phyloP scores from a whole-genome alignment of 2,797 vertebrate species.

The Eutrigla gurnardus region DNA sequence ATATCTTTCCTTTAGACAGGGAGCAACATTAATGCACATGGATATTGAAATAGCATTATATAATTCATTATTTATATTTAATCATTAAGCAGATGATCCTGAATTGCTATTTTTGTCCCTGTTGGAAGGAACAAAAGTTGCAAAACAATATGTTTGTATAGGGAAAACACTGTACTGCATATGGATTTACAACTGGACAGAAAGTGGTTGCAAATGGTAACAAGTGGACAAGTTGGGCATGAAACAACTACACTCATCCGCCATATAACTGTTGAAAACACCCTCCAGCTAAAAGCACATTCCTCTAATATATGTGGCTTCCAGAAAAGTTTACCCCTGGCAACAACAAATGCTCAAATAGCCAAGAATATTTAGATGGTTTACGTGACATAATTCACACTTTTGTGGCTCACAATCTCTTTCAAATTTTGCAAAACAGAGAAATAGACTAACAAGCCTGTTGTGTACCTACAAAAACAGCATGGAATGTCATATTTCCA shows the following conservation, averaged over 20 bases:
- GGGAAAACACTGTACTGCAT: not conserved
- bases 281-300: conserved; percentile 14
- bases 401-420: not conserved
- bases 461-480: not conserved
- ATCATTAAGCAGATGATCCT: not conserved
- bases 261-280: not conserved
- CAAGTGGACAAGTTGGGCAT: not conserved
- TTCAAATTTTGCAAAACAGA: conserved; percentile 1
- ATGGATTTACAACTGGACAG: not conserved
- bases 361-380: not conserved
- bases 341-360: not conserved
- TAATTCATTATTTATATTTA: not conserved
- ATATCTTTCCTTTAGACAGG: conserved; percentile 17
- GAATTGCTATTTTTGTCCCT: not conserved
- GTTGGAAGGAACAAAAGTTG: not conserved
- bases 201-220: not conserved
- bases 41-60: not conserved
- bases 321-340: not conserved
- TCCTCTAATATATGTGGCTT: not conserved
- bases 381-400: not conserved
- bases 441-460: not conserved
- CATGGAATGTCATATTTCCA: not conserved
- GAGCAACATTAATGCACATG: not conserved
- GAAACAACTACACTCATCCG: not conserved
- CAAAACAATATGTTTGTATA: not conserved